Evolutionary conservation across 2,888 invertebrate genomes (phyloP), one percentile per base, ranked within the genome.

Genomic region (Phrixothrix hirtus): DNA sequence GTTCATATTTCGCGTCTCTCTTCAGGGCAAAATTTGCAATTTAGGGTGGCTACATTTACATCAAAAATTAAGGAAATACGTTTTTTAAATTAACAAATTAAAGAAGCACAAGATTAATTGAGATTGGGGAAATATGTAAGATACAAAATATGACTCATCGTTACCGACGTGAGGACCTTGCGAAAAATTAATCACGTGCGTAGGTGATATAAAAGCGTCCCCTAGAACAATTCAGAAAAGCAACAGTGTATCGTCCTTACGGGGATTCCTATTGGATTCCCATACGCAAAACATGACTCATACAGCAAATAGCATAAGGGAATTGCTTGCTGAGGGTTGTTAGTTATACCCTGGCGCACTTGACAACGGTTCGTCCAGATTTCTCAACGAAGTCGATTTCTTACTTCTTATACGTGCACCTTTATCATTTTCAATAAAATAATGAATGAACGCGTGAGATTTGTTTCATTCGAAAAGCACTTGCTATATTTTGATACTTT

Each of bases 361-460:
- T 46, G 43, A 32, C 38, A 43, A 55, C 52, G 55, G 58, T 47
- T 38, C 34, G 34, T 52, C 30, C 27, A 47, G 48, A 46, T 30
- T 31, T 7, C 12, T 7, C 17, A 10, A 16, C 12, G 31, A 10
- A 41, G 34, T 35, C 15, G 42, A 35, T 35, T 27, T 39, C 10
- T 36, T 11, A 2, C 9, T 17, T 4, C 7, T n/a, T 7, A 7
- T 9, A 14, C 38, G 16, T 25, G 39, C 30, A 31, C 50, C 48
- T 34, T 57, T 56, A 57, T 56, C 59, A 65, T 64, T 66, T 73
- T 73, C 71, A 73, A 75, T 73, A 74, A 74, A 73, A 73, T 75
- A 74, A 75, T 74, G 71, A 73, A 70, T 58, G 62, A 63, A 65
- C 65, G 73, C 72, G 73, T 71, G 70, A 72, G 73, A 74, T 73